phyloP scores from a whole-genome alignment of 2,113 vertebrate genomes.

The Psettodes erumei region DNA sequence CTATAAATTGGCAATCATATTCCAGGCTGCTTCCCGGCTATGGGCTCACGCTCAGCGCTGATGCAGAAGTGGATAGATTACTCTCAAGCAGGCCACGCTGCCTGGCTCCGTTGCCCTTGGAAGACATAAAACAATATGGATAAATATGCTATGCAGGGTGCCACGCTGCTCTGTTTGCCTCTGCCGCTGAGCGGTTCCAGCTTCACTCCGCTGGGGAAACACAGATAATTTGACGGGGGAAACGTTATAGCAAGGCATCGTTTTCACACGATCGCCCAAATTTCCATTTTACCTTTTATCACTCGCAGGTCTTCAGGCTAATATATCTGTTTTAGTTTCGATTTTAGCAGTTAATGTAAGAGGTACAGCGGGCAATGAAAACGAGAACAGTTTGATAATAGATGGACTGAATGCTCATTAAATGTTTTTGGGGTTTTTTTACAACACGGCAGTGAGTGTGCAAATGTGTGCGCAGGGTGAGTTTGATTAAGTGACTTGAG shows the following conservation, averaged over 20 bases:
- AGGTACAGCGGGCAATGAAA: not conserved
- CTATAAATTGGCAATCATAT: constrained; percentile 60
- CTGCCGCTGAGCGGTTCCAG: constrained; percentile 26
- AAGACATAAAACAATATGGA: constrained; percentile 66
- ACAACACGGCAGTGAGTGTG: not conserved
- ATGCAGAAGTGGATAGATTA: constrained; percentile 61
- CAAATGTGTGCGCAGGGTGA: not conserved
- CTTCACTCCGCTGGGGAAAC: constrained; percentile 38
- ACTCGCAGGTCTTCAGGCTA: not conserved
- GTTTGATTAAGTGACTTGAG: constrained; percentile 29
- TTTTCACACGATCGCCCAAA: not conserved
- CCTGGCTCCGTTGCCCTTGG: constrained; percentile 52
- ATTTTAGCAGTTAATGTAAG: not conserved
- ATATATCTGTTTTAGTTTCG: not conserved
- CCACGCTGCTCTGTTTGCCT: constrained; percentile 38
- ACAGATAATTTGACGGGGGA: constrained; percentile 12
- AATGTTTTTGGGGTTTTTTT: too few relatives aligned
- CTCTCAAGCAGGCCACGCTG: constrained; percentile 42
- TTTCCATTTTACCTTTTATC: not conserved
- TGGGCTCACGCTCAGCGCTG: constrained; percentile 39
- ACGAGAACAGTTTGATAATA: not conserved
- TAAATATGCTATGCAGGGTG: constrained; percentile 42
- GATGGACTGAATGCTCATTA: not conserved
- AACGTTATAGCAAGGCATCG: not conserved
- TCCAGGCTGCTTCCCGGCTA: constrained; percentile 59